Conservation (phyloP, 2,113 vertebrate species). For the Cynocephalus volans region DNA sequence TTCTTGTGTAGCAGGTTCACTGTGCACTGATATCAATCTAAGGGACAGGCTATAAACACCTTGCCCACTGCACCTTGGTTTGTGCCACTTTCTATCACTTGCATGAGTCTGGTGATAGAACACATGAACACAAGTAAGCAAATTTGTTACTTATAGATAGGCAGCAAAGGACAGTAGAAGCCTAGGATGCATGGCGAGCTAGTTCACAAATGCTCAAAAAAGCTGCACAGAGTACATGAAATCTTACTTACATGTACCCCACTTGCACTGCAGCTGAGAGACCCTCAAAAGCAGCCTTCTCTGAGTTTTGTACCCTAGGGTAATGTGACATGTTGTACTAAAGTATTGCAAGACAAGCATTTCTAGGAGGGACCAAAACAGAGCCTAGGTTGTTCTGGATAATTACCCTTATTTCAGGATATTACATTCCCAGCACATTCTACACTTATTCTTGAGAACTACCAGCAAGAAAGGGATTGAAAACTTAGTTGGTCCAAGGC, state of each 20-base stretch:
- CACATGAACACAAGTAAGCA: not conserved
- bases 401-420: not conserved
- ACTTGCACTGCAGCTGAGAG: not conserved
- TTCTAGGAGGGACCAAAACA: not conserved
- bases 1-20: not conserved
- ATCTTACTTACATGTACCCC: not conserved
- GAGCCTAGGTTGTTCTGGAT: not conserved
- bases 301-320: not conserved
- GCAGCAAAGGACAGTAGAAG: not conserved
- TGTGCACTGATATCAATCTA: not conserved
- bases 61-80: not conserved
- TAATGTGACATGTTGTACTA: no score
- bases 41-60: no score
- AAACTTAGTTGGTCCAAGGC: not conserved
- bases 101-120: not conserved
- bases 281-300: not conserved
- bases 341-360: not conserved
- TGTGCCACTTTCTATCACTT: not conserved
- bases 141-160: not conserved
- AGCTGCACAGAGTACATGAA: not conserved
- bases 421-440: not conserved
- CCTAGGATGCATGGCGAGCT: not conserved
- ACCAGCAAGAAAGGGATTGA: not conserved
- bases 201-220: not conserved
- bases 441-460: not conserved